Conservation (phyloP, 2,888 invertebrate genomes). For the Limnephilus lunatus region DNA sequence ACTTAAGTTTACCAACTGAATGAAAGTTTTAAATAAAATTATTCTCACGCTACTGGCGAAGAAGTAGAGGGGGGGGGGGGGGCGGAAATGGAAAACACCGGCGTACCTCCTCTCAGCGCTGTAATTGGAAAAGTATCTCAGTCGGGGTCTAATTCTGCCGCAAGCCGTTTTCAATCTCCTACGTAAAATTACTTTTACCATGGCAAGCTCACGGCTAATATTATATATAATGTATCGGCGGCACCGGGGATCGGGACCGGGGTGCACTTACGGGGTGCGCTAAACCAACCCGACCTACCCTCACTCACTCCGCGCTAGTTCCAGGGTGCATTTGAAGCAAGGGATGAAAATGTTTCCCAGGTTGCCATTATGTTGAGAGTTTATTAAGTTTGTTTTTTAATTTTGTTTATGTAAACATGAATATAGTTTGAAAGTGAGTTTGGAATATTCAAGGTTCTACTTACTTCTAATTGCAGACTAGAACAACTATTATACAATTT, state of each 20-base stretch:
- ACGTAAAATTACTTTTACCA: constrained; percentile 31
- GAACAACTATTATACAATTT: too few species aligned
- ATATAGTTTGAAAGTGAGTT: too few species aligned
- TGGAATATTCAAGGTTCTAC: too few species aligned
- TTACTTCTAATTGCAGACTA: too few species aligned
- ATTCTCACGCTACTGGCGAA: background rate
- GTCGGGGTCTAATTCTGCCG: constrained; percentile 13
- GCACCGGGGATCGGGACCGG: too few species aligned
- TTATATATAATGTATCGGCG: constrained; percentile 16
- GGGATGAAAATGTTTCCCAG: background rate
- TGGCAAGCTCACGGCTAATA: background rate
- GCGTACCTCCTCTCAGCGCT: background rate
- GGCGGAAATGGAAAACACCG: background rate
- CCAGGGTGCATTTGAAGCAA: background rate
- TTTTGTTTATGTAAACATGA: too few species aligned
- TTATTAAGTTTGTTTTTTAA: too few species aligned
- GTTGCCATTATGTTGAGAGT: background rate
- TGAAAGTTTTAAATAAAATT: constrained; percentile 3
- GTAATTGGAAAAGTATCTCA: constrained; percentile 17
- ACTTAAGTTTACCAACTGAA: background rate
- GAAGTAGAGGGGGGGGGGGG: background rate
- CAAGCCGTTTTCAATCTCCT: constrained; percentile 34
- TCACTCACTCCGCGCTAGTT: background rate
- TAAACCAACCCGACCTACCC: background rate
- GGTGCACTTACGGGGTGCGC: background rate